Evolutionary conservation across 2,797 vertebrate species (phyloP).

Genomic region (Eospalax fontanierii): DNA sequence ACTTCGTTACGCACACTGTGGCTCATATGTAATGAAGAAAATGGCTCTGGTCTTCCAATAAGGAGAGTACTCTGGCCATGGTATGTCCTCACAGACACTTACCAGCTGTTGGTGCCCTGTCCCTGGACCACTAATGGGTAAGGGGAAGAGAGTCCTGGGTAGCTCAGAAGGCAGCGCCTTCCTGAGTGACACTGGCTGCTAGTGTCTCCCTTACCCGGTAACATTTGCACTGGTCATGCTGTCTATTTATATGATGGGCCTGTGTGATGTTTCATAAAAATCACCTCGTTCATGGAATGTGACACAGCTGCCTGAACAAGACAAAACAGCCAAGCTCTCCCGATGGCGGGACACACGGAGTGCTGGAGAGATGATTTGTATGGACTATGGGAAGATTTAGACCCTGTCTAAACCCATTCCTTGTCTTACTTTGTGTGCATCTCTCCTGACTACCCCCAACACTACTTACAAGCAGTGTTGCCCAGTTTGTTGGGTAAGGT

Average conservation of each 20-base stretch:
- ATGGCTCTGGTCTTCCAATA: conserved; percentile 39
- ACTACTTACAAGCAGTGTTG: neutral
- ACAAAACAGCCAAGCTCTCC: neutral
- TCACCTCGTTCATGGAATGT: neutral
- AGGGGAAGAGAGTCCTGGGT: neutral
- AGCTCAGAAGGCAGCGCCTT: neutral
- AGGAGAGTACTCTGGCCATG: neutral
- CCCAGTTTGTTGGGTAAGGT: conserved; percentile 73
- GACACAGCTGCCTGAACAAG: neutral
- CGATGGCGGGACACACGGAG: neutral
- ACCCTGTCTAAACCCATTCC: neutral
- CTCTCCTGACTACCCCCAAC: no score
- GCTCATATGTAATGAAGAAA: conserved; percentile 65
- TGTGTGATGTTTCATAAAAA: neutral
- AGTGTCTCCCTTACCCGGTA: neutral
- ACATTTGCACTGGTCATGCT: neutral
- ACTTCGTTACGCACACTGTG: conserved; percentile 51
- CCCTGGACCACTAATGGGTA: neutral
- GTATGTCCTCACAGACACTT: neutral
- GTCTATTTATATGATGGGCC: neutral
- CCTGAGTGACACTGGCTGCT: neutral
- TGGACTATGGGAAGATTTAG: fast-evolving
- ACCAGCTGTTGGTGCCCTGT: neutral
- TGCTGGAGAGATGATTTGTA: neutral
- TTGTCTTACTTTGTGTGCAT: neutral